Conservation (phyloP, 2,797 vertebrate genomes). For the Champsocephalus gunnari region DNA sequence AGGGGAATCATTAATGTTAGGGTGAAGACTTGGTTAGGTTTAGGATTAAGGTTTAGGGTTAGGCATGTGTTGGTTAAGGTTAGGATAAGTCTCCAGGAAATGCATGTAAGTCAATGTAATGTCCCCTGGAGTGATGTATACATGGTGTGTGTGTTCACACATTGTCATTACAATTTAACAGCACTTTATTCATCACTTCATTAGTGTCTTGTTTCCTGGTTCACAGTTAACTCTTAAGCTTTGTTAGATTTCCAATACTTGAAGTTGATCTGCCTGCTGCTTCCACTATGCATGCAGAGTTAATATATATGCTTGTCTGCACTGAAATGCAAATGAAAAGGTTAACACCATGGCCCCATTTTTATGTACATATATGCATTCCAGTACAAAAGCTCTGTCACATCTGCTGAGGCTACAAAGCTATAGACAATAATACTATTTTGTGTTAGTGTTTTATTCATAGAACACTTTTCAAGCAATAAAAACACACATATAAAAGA, state of each 20-base stretch:
- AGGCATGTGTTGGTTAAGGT: too few relatives aligned
- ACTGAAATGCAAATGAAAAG: constrained; percentile 1
- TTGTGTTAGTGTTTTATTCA: background rate
- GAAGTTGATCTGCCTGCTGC: constrained; percentile 6
- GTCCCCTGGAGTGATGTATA: too few relatives aligned
- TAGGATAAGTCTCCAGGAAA: too few relatives aligned
- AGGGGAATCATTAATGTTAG: too few relatives aligned
- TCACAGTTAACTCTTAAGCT: constrained; percentile 16
- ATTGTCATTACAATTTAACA: constrained; percentile 43
- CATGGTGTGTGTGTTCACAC: constrained; percentile 14
- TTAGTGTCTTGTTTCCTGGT: constrained; percentile 32
- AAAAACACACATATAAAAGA: background rate
- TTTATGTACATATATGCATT: background rate
- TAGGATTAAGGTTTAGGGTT: too few relatives aligned
- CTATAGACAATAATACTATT: too few relatives aligned
- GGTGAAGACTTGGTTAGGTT: too few relatives aligned
- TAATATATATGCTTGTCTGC: background rate
- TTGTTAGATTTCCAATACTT: background rate
- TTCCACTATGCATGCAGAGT: background rate
- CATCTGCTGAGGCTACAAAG: background rate
- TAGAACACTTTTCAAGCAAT: background rate
- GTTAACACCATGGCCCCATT: background rate
- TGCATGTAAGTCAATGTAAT: too few relatives aligned
- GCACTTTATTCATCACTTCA: constrained; percentile 41
- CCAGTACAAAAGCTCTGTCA: background rate